Conservation (phyloP, 2,888 invertebrate species). For the Drosophila mercatorum region DNA sequence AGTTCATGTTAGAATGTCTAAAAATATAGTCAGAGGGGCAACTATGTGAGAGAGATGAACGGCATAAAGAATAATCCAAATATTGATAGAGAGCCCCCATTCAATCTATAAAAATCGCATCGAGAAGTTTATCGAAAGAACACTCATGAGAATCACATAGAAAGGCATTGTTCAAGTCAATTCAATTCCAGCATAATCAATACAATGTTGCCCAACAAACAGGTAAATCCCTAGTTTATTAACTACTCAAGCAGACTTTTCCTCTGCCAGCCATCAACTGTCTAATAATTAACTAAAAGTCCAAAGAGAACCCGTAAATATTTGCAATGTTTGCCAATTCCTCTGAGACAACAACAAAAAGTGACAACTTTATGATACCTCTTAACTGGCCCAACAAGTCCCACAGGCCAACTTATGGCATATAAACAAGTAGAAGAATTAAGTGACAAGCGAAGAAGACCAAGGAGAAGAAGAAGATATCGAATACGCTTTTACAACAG, state of each 20-base stretch:
- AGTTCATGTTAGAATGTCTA: neutral
- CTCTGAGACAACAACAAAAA: slow-evolving; percentile 19
- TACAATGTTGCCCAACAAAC: neutral
- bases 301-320: slow-evolving; percentile 5
- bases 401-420: slow-evolving; percentile 13
- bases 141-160: neutral
- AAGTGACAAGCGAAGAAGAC: neutral
- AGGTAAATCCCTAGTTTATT: neutral
- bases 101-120: no score
- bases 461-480: neutral
- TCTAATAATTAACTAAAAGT: neutral
- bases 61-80: no score
- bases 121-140: no score
- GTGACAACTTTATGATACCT: slow-evolving; percentile 45
- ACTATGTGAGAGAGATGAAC: no score
- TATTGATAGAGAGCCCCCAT: no score
- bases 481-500: slow-evolving; percentile 26
- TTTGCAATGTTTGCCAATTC: slow-evolving; percentile 10
- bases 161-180: neutral
- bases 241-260: neutral
- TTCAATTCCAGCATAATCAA: neutral
- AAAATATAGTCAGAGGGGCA: neutral
- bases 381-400: slow-evolving; percentile 4
- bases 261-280: neutral
- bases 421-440: neutral